Percentiles rank a stretch among this genome's conserved stretches.
These are phyloP conservation scores for Perognathus longimembris DNA, from an alignment of 2,113 vertebrate species.

Conservation along the genomic window DNA sequence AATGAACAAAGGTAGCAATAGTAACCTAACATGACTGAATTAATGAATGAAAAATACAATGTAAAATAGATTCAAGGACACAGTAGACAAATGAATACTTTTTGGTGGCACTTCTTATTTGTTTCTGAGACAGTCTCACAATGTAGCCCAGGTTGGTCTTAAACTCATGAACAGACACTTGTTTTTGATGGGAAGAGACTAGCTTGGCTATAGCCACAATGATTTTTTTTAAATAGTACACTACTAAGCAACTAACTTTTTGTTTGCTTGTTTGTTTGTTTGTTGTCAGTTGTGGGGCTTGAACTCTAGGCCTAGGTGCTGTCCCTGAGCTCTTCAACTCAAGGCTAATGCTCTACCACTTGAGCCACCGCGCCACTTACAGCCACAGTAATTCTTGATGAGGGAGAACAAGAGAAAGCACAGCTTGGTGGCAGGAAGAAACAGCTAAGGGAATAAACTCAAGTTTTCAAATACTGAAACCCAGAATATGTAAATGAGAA, in stretches of 20 bases:
- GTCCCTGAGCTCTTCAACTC: no score
- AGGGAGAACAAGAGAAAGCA: background rate
- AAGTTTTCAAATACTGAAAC: background rate
- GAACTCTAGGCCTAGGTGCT: no score
- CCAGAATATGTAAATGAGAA: background rate
- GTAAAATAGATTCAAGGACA: background rate
- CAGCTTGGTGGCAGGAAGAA: background rate
- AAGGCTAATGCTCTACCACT: no score
- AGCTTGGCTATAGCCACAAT: background rate
- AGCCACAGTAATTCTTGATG: no score
- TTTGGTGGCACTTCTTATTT: background rate
- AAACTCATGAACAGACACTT: background rate
- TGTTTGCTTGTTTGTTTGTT: no score
- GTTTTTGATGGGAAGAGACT: rapidly evolving
- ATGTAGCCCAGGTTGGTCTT: no score
- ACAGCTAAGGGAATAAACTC: background rate
- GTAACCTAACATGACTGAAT: background rate
- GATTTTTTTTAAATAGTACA: no score
- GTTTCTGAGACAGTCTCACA: background rate
- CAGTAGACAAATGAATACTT: background rate
- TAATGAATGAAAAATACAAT: background rate
- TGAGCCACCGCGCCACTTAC: no score
- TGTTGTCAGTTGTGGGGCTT: no score
- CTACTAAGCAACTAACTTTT: no score
- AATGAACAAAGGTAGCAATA: background rate